Base-by-base conservation (phyloP, 2,113 vertebrate species). In the Misgurnus mizolepis region DNA sequence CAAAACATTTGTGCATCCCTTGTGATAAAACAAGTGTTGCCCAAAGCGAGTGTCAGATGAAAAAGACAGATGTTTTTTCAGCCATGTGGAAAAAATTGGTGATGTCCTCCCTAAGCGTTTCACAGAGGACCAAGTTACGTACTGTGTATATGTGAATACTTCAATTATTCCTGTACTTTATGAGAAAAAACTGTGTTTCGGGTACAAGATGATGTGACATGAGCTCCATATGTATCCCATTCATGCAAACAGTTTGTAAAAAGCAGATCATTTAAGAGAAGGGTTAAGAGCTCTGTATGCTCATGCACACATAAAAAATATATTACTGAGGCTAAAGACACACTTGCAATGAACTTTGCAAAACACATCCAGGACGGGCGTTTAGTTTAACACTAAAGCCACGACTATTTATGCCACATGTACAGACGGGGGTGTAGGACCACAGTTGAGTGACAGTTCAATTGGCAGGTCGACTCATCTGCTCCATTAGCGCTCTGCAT, bases 61-160 rank as follows among this genome's bases (percentile, higher is more conserved):
- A 71, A 76, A 79, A 86, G 88, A 72, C 91, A 91, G 90, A 90
- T 92, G 91, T 88, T 86, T 41, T 39, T 73, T 61, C 83, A 69
- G 68, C 15, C 65, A 84, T 83, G 76, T 81, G 72, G 79, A 87
- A 84, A 82, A 80, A 22, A 71, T 82, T 40, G 40, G 83, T 67
- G 79, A 67, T 75, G 61, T 80, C 39, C 75, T 60, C 55, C 10
- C 70, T 58, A 17, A 3, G 9, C 17, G 14, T 56, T 70, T 49
- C 40, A 75, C 72, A 62, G 56, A 27, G 47, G 11, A 47, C 3
- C 80, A 71, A 67, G 82, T 49, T 34, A 34, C 27, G 76, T 79
- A 40, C 53, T 56, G 40, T 53, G 66, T 49, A 55, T 53, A 17
- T 66, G 78, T 71, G 49, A 80, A 75, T 80, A 4, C 27, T 82